Evolutionary conservation across 2,113 vertebrate genomes (phyloP).

Genomic region (Hippolais icterina): DNA sequence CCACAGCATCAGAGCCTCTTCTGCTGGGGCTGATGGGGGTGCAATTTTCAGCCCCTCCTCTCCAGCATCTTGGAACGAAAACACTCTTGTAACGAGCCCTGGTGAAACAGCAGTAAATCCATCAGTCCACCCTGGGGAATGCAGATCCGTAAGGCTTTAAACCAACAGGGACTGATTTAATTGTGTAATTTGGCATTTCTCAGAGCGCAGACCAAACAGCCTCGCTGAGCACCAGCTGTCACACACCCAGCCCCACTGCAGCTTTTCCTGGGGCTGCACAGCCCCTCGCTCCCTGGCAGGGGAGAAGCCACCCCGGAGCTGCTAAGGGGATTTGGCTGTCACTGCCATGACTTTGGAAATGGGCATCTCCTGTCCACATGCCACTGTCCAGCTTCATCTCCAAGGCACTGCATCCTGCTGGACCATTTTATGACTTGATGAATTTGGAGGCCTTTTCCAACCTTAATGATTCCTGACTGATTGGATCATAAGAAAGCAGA

Average conservation of each 20-base stretch:
- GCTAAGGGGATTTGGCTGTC: neutral
- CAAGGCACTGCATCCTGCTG: neutral
- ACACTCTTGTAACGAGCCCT: neutral
- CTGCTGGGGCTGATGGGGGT: neutral
- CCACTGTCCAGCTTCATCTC: neutral
- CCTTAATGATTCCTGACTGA: neutral
- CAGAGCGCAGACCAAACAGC: neutral
- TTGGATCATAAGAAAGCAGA: neutral
- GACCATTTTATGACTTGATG: neutral
- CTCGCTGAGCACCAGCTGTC: neutral
- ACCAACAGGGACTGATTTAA: neutral
- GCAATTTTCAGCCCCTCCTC: neutral
- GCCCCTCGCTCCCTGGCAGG: neutral
- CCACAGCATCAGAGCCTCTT: neutral
- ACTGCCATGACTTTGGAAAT: neutral
- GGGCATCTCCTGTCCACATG: neutral
- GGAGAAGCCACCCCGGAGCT: neutral
- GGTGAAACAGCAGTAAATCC: neutral
- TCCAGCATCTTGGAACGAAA: neutral
- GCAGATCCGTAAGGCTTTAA: neutral
- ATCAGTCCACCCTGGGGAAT: neutral
- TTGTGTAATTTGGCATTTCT: constrained; percentile 17
- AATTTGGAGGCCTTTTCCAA: neutral
- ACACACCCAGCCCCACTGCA: neutral
- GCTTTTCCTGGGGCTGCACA: neutral